Evolutionary conservation across 2,113 vertebrate species (phyloP), one percentile per base, ranked within the genome.

Genomic region (Apeltes quadracus): DNA sequence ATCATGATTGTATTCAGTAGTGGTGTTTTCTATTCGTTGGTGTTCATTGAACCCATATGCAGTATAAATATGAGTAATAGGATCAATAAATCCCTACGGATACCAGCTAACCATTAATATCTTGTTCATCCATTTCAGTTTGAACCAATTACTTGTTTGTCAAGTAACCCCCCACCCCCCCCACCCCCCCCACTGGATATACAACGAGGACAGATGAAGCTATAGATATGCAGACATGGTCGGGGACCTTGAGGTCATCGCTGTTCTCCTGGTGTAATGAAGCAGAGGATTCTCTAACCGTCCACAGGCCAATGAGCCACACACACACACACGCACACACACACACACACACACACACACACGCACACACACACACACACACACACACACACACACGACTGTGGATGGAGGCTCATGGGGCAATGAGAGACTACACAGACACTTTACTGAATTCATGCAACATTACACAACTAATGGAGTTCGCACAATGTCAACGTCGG

Each of bases 381-480:
- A 29, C 29, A 29, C 29, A 29, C 29, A 29, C 29, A 29, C 29
- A 29, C 29, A 29, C 29, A 44, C 59, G 67, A 59, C 53, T 0
- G 39, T 3, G 41, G 27, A 41, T 1, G 25, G 25, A 65, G 36
- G 66, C 57, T 63, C 67, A 11, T 32, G 29, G 57, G 53, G 72
- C 41, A 14, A 78, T 11, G 59, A 77, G 43, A 44, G 23, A 63
- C 64, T n/a, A n/a, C n/a, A 46, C 2, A 34, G 20, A 8, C 20
- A 48, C 44, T 48, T 46, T n/a, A 20, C 61, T 58, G 67, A 70
- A 83, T 78, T 71, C 66, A 81, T n/a, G 74, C 84, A 87, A 84
- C 82, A 75, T 84, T 84, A 83, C 82, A 75, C 71, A 57, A 53
- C 66, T 84, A 83, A 87, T 77, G 75, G 72, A 76, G 51, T 79